Base-by-base conservation (phyloP, 2,797 vertebrate genomes). In the Sciurus carolinensis region DNA sequence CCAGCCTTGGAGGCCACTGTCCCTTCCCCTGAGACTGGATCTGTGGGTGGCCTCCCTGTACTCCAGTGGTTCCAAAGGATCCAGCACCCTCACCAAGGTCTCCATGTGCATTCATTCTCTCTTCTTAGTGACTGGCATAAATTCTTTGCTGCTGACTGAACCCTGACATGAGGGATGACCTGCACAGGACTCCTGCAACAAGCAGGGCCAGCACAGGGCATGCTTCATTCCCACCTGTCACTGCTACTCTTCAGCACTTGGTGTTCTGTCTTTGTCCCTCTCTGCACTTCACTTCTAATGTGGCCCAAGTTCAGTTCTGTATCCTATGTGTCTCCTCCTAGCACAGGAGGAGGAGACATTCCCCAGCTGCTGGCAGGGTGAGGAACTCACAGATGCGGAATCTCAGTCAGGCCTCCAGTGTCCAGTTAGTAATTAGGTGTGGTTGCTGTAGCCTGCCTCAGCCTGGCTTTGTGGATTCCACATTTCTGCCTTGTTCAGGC, bases 51-150 rank as follows among this genome's bases (percentile, higher is more conserved):
- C 71, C 57, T 62, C 64, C 1, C 7, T 7, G 28, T 50, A 71
- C 28, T 67, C 1, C 0, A 13, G 11, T 36, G 93, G 7, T 77
- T 50, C 82, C 30, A 50, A 15, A 26, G 71, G 22, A 64, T 0
- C 7, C 14, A 3, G 28, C 9, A 2, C 33, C 14, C 11, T 33
- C 3, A 12, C 57, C 0, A 7, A 57, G 30, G 4, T 42, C 22
- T 11, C 14, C 3, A 0, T 0, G 0, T 13, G 1, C 36, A 36
- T 36, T 36, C 1, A 1, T 26, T 9, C 57, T 66, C 20, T 85
- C 62, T 17, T 2, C 20, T 14, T 0, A 5, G 13, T 1, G 7
- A 17, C 20, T 2, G 67, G 2, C 0, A 0, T 11, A 66, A 57
- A 28, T 36, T 36, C 33, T 77, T 17, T 11, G 24, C 4, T 75